phyloP scores from a whole-genome alignment of 2,113 vertebrate species.

The Brachypodius melanocephalos region DNA sequence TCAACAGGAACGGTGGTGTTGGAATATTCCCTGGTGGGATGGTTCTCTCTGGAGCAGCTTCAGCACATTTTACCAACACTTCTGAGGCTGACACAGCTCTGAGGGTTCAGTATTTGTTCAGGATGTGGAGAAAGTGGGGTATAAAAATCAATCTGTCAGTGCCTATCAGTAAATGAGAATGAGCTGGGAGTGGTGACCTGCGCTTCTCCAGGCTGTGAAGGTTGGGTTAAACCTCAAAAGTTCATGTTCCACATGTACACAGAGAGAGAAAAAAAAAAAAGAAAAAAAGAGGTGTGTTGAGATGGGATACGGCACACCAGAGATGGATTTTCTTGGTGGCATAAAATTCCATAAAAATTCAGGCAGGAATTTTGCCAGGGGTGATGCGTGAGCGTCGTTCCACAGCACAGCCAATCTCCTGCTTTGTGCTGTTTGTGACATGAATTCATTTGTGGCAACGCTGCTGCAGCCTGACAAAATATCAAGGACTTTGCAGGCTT shows the following conservation, averaged over 20 bases:
- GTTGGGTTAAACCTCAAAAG: background rate
- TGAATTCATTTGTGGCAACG: background rate
- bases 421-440: rapidly evolving
- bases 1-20: rapidly evolving
- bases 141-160: background rate
- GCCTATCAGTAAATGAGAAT: background rate
- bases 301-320: background rate
- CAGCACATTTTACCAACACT: background rate
- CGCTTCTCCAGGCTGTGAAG: too few species aligned
- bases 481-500: rapidly evolving
- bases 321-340: background rate
- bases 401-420: background rate
- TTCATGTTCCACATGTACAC: background rate
- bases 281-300: background rate
- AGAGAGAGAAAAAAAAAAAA: background rate
- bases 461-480: background rate
- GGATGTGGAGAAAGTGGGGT: background rate
- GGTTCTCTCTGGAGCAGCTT: background rate
- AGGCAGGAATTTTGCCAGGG: background rate
- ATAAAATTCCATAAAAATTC: background rate
- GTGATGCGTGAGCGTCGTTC: background rate
- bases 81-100: background rate
- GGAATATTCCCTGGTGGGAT: background rate
- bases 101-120: background rate
- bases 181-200: background rate